A percentile compares a stretch with the other conserved stretches of the same genome.
phyloP scores from a whole-genome alignment of 2,888 invertebrate genomes.

The Lumbricus terrestris region DNA sequence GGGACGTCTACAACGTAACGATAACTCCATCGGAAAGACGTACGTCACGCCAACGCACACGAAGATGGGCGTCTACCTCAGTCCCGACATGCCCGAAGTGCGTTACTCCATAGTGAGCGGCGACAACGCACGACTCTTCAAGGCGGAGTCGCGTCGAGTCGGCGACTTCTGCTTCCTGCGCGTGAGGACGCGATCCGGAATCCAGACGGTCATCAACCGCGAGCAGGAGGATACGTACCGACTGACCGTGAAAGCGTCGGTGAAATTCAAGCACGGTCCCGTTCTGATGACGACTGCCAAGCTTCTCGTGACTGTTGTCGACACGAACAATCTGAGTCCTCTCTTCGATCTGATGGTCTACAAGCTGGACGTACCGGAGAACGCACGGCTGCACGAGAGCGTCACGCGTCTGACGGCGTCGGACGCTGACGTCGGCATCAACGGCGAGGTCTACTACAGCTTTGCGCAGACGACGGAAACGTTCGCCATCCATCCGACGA shows the following conservation, averaged over 20 bases:
- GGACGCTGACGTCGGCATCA: conserved; percentile 92
- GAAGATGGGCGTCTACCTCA: conserved; percentile 76
- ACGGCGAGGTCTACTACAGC: conserved; percentile 95
- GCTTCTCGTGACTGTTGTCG: conserved; percentile 64
- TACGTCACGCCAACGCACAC: conserved; percentile 69
- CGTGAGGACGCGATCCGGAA: conserved; percentile 82
- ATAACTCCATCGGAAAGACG: conserved; percentile 70
- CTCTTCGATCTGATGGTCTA: conserved; percentile 88
- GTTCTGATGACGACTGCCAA: conserved; percentile 42
- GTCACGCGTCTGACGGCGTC: conserved; percentile 75
- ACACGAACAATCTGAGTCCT: conserved; percentile 77
- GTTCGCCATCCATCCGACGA: conserved; percentile 89
- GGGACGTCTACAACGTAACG: conserved; percentile 50
- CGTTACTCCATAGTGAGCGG: conserved; percentile 84
- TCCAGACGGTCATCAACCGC: conserved; percentile 84
- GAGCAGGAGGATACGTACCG: conserved; percentile 83
- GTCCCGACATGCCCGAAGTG: conserved; percentile 61
- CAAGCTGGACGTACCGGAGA: conserved; percentile 81
- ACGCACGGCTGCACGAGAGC: conserved; percentile 79
- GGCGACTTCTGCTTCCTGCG: conserved; percentile 93
- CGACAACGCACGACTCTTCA: conserved; percentile 83
- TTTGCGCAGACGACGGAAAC: conserved; percentile 71
- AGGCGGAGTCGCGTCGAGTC: conserved; percentile 81
- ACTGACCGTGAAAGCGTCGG: conserved; percentile 73
- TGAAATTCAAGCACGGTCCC: conserved; percentile 59